A percentile compares a stretch with the other conserved stretches of the same genome.
Conservation (phyloP, 2,797 vertebrate species). For the Setipinna tenuifilis region DNA sequence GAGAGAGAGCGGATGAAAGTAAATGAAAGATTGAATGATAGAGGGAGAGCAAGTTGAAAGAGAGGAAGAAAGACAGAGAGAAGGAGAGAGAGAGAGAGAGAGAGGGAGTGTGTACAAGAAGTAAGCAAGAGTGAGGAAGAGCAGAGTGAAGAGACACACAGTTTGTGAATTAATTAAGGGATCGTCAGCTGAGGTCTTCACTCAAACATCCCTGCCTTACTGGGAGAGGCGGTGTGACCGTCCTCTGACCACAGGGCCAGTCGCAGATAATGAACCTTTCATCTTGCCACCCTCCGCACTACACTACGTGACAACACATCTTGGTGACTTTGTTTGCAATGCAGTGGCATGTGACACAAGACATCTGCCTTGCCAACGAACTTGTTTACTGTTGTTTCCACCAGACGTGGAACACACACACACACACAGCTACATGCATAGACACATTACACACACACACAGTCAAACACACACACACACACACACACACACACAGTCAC, state of each 20-base stretch:
- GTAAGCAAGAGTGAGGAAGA: not conserved
- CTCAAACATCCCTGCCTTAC: not conserved
- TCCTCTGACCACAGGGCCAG: constrained; percentile 5
- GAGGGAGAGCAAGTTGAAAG: not conserved
- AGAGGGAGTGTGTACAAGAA: not conserved
- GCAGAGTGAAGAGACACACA: not conserved
- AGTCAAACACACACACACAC: not conserved
- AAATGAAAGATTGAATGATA: not conserved
- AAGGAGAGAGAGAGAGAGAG: not conserved
- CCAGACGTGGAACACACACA: not conserved
- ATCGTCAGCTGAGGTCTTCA: not conserved
- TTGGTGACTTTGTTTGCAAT: not conserved
- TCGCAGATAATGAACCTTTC: not conserved
- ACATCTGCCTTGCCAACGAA: constrained; percentile 36
- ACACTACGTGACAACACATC: not conserved
- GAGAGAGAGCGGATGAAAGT: not conserved
- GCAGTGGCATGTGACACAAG: not conserved
- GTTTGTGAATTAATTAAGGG: not conserved
- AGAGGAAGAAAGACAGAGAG: not conserved
- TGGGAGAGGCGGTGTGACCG: not conserved
- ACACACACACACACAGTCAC: not conserved
- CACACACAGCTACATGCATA: not conserved
- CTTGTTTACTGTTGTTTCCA: constrained; percentile 29
- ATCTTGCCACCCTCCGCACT: not conserved
- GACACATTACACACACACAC: not conserved